Conservation (phyloP, 64 coral and sea anemone genomes). For the Cladopsammia gracilis region DNA sequence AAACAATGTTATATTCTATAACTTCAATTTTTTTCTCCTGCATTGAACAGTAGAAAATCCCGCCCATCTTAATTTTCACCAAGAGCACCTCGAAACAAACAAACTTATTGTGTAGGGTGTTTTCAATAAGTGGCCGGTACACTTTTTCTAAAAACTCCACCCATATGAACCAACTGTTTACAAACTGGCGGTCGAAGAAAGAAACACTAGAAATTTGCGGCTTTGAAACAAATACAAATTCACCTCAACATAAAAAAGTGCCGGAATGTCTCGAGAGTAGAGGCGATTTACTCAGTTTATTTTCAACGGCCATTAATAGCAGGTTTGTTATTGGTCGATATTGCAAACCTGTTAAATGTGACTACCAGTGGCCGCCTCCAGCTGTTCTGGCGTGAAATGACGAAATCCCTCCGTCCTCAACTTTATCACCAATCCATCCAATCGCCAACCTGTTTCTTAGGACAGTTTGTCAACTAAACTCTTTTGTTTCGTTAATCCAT, state of each 20-base stretch:
- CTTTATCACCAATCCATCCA: not conserved
- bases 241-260: not conserved
- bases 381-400: not conserved
- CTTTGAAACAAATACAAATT: not conserved
- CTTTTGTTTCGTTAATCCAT: too few relatives aligned
- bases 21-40: too few relatives aligned
- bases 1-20: too few relatives aligned
- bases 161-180: slow-evolving; percentile 6
- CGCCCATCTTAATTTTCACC: not conserved
- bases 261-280: not conserved
- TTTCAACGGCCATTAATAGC: not conserved
- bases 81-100: not conserved
- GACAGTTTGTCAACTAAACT: not conserved
- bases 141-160: not conserved
- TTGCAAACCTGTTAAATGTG: not conserved
- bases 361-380: not conserved
- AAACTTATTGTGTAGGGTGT: not conserved
- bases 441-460: not conserved
- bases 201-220: not conserved
- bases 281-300: not conserved
- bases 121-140: not conserved
- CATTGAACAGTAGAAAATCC: not conserved
- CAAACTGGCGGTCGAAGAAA: not conserved
- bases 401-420: not conserved
- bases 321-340: not conserved